Conservation (phyloP, 2,113 vertebrate species). For the Peucedramus taeniatus region DNA sequence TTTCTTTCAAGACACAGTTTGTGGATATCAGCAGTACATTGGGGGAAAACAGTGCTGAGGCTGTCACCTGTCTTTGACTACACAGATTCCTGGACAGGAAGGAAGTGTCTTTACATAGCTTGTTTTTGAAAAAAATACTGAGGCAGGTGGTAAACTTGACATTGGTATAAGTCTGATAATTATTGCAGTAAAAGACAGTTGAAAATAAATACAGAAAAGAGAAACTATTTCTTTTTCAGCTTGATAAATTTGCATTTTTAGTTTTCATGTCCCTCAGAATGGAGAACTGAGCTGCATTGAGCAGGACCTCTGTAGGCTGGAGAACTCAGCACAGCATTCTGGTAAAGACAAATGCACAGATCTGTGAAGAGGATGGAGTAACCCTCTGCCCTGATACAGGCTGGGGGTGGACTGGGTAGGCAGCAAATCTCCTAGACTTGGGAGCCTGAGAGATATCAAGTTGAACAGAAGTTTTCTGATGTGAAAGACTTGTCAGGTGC, state of each 20-base stretch:
- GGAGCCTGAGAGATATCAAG: neutral
- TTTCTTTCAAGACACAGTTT: neutral
- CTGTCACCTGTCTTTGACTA: neutral
- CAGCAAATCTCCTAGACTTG: neutral
- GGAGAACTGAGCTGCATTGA: neutral
- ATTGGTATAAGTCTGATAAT: neutral
- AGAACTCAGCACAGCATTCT: neutral
- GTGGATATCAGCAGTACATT: neutral
- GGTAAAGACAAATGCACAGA: neutral
- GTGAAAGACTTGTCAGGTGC: neutral
- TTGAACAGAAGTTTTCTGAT: neutral
- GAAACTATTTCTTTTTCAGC: neutral
- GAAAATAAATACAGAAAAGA: neutral
- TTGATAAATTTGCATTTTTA: neutral
- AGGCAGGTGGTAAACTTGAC: neutral
- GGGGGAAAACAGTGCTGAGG: neutral
- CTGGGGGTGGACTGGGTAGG: neutral
- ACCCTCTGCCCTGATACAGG: neutral
- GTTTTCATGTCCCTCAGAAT: neutral
- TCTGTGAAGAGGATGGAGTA: neutral
- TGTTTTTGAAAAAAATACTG: neutral
- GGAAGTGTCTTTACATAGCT: neutral
- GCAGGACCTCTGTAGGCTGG: neutral
- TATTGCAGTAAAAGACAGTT: neutral
- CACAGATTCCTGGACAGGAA: neutral